Percentiles rank a stretch among this genome's conserved stretches.
These are phyloP conservation scores for Heliconius eleuchia DNA, from an alignment of 1,140 invertebrate genomes.

Conservation along the genomic window DNA sequence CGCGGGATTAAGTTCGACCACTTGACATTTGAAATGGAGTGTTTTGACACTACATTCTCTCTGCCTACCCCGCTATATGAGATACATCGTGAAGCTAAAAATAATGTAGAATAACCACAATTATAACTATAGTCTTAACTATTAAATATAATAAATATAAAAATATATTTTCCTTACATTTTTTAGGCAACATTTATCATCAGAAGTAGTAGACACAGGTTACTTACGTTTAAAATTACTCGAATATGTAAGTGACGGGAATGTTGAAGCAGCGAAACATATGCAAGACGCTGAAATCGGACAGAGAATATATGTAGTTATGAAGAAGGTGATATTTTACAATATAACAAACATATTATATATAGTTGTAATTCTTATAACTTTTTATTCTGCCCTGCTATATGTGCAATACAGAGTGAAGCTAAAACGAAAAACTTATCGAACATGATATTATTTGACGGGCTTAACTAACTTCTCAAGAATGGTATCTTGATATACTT, in stretches of 20 bases:
- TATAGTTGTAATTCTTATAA: too few relatives aligned
- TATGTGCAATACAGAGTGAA: too few relatives aligned
- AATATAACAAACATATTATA: too few relatives aligned
- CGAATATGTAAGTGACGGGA: conserved; percentile 82
- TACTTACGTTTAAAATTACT: conserved; percentile 76
- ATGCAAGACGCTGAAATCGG: conserved; percentile 87
- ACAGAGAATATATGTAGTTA: conserved; percentile 87
- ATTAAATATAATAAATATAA: neutral
- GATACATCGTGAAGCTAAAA: neutral
- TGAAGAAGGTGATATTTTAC: conserved; percentile 72
- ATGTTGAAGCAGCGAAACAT: conserved; percentile 56
- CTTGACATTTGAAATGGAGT: too few relatives aligned
- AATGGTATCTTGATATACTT: too few relatives aligned
- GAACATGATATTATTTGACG: too few relatives aligned
- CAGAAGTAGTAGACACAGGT: conserved; percentile 48
- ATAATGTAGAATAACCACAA: neutral
- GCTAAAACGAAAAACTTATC: too few relatives aligned
- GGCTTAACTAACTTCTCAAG: too few relatives aligned
- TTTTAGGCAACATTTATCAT: conserved; percentile 53
- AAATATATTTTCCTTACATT: neutral
- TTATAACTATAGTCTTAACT: neutral
- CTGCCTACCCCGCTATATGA: neutral
- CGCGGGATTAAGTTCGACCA: neutral
- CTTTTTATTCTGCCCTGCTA: too few relatives aligned
- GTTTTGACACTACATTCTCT: too few relatives aligned